Evolutionary conservation across 64 coral and sea anemone genomes (phyloP).

Genomic region (Actinia equina): DNA sequence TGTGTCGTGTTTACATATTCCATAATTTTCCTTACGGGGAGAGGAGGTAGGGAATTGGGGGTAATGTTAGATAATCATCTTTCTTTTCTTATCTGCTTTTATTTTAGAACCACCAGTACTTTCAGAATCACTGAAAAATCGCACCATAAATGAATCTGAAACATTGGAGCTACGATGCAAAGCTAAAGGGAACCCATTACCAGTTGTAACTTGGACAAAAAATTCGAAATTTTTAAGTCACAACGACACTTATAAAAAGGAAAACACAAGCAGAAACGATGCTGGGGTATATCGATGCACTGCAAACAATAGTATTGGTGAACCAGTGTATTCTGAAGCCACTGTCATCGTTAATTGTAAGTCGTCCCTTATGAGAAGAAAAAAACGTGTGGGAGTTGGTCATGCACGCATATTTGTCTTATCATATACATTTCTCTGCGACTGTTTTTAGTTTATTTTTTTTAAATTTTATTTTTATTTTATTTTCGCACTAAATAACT

Average conservation of each 20-base stretch:
- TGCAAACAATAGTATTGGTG: slow-evolving; percentile 19
- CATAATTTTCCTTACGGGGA: too few relatives aligned
- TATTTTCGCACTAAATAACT: too few relatives aligned
- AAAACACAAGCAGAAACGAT: not conserved
- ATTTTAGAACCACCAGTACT: not conserved
- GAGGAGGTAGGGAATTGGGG: too few relatives aligned
- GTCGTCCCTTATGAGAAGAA: not conserved
- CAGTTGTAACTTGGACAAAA: slow-evolving; percentile 17
- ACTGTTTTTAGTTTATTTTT: too few relatives aligned
- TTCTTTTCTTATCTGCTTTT: too few relatives aligned
- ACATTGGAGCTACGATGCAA: not conserved
- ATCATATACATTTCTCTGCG: not conserved
- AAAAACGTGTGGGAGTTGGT: not conserved
- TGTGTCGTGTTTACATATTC: too few relatives aligned
- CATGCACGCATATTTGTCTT: not conserved
- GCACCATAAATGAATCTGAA: not conserved
- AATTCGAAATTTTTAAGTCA: not conserved
- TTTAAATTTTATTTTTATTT: too few relatives aligned
- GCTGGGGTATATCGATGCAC: slow-evolving; percentile 24
- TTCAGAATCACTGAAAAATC: not conserved
- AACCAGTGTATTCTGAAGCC: not conserved
- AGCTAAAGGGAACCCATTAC: slow-evolving; percentile 19
- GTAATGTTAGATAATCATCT: too few relatives aligned
- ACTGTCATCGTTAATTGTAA: not conserved
- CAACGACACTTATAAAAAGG: too few relatives aligned